Percentiles rank a stretch among this genome's conserved stretches.
phyloP scores from a whole-genome alignment of 1,140 invertebrate species.

The Cyphomyrmex costatus region DNA sequence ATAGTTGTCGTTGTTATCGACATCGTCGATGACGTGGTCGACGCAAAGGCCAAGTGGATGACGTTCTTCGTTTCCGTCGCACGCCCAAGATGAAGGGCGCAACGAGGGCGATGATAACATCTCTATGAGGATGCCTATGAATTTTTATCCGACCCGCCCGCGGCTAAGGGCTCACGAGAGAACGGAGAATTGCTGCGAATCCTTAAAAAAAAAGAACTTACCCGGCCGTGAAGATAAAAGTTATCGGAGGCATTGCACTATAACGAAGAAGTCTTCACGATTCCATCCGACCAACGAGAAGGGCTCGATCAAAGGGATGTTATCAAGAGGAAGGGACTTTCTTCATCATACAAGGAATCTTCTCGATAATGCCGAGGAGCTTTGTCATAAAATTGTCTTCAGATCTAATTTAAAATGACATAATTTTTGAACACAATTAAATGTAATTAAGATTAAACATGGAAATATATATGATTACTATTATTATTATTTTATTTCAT shows the following conservation, averaged over 20 bases:
- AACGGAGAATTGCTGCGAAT: constrained; percentile 65
- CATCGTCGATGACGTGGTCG: constrained; percentile 44
- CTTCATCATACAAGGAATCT: constrained; percentile 9
- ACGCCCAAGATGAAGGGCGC: constrained; percentile 62
- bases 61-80: constrained; percentile 70
- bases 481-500: background rate
- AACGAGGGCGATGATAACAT: constrained; percentile 71
- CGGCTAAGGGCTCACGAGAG: constrained; percentile 49
- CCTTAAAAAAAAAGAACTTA: constrained; percentile 61
- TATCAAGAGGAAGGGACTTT: background rate
- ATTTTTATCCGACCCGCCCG: constrained; percentile 72
- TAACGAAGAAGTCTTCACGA: constrained; percentile 55
- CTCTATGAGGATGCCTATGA: constrained; percentile 73
- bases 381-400: background rate
- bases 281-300: background rate
- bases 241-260: constrained; percentile 66
- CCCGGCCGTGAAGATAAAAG: constrained; percentile 63
- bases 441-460: background rate
- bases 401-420: background rate
- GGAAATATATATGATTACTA: background rate
- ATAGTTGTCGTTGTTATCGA: constrained; percentile 34
- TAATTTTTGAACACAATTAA: background rate
- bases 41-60: constrained; percentile 55
- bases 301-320: constrained; percentile 12
- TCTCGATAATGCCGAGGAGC: background rate